Conservation (phyloP, 2,888 invertebrate genomes). For the Cyrtodaria siliqua region DNA sequence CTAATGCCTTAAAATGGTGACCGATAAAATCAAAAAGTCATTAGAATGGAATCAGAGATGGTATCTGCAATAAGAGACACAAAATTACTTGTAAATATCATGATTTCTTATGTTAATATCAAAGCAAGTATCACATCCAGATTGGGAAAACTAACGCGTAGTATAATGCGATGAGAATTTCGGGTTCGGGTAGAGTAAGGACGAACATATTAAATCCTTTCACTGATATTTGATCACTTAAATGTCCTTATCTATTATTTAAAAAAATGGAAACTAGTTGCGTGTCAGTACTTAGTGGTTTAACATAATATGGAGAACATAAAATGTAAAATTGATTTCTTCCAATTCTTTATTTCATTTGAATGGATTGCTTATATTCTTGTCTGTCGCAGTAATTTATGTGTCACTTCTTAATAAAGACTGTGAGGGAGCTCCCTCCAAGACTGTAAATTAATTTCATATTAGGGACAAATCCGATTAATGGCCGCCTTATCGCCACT, state of each 20-base stretch:
- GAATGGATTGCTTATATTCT: too few species aligned
- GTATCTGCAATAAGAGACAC: neutral
- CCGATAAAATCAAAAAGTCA: conserved; percentile 8
- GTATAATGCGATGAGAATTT: neutral
- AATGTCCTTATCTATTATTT: neutral
- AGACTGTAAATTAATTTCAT: neutral
- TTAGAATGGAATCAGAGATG: conserved; percentile 2
- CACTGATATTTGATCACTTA: conserved; percentile 23
- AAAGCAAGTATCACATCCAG: too few species aligned
- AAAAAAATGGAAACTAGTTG: too few species aligned
- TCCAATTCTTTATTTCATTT: too few species aligned
- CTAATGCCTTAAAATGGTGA: neutral
- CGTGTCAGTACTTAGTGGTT: too few species aligned
- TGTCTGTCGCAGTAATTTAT: too few species aligned
- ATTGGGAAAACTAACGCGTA: too few species aligned
- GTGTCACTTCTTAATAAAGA: too few species aligned
- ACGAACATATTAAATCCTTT: conserved; percentile 11
- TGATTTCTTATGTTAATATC: too few species aligned
- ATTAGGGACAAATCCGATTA: neutral
- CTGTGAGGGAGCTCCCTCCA: neutral
- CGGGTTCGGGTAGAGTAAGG: neutral
- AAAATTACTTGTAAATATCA: conserved; percentile 3
- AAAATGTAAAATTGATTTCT: too few species aligned
- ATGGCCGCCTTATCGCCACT: conserved; percentile 14
- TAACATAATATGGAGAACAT: too few species aligned